Base-by-base conservation (phyloP, 2,113 vertebrate genomes). In the Garra rufa region DNA sequence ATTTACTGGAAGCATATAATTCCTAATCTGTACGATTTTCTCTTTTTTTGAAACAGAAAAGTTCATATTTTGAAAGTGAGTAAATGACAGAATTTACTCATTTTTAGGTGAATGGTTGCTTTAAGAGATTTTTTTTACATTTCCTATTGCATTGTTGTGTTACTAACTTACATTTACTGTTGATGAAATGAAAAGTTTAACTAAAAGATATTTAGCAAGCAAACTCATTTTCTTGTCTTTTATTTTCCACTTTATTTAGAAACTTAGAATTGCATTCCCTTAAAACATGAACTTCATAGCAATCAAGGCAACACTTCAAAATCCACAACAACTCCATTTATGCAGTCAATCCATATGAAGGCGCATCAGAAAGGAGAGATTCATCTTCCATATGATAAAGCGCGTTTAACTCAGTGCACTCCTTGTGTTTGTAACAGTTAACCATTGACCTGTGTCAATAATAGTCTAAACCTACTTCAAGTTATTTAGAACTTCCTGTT, bases 161-260 rank as follows among this genome's bases (percentile, higher is more conserved):
- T 11, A 69, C 17, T 69, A 70, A 10, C 24, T 71, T 5, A 30
- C 1, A 28, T 28, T 15, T 17, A 30, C 26, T 30, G 61, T 5
- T 59, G 9, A 69, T 10, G 14, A 9, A 9, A 65, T 69, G 13
- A 13, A 73, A 73, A 24, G 11, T 8, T 55, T 73, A 71, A 71
- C 11, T 71, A 73, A 73, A 44, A 46, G 43, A 73, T 44, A 24
- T 26, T 24, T 14, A 73, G 19, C 21, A 73, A 50, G 24, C 26
- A 52, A 76, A 52, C 24, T 13, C 6, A 11, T 75, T 44, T 69
- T 73, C 46, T 59, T 17, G 44, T 26, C 43, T 55, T 77, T 77
- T 52, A 77, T 69, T 55, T 38, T 46, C 67, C n/a, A 17, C n/a
- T 70, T 82, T 82, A 82, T 82, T 70, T 82, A 82, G 80, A 82